These are phyloP conservation scores for Leptodactylus fallax DNA, from an alignment of 2,797 vertebrate genomes.

Conservation along the genomic window DNA sequence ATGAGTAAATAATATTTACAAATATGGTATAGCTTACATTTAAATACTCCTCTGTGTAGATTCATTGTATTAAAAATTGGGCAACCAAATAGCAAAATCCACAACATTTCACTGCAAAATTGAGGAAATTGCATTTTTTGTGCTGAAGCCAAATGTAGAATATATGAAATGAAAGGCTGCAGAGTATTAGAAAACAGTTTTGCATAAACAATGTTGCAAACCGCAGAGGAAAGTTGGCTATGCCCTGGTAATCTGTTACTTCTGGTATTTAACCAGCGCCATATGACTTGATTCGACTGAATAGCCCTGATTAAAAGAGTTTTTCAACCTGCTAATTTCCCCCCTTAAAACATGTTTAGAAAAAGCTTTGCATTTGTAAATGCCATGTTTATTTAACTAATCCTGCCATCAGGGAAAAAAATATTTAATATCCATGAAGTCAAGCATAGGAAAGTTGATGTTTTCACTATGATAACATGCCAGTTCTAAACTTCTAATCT, in stretches of 20 bases:
- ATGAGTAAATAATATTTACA: conserved; percentile 37
- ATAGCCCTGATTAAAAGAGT: conserved; percentile 66
- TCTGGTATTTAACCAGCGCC: conserved; percentile 66
- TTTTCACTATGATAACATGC: conserved; percentile 65
- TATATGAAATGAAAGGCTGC: conserved; percentile 57
- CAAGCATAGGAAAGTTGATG: conserved; percentile 65
- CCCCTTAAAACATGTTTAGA: conserved; percentile 66
- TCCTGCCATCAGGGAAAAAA: conserved; percentile 59
- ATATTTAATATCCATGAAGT: conserved; percentile 64
- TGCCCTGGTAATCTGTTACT: conserved; percentile 64
- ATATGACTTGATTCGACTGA: conserved; percentile 68
- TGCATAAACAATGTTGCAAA: conserved; percentile 62
- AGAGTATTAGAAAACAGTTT: conserved; percentile 66
- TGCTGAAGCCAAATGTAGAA: conserved; percentile 51
- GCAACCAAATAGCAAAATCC: conserved; percentile 34
- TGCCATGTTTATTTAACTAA: conserved; percentile 68
- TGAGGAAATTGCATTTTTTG: conserved; percentile 65
- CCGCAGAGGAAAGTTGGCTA: conserved; percentile 62
- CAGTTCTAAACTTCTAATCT: conserved; percentile 51
- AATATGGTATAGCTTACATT: not conserved
- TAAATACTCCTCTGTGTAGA: conserved; percentile 8
- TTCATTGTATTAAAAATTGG: conserved; percentile 10
- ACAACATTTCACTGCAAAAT: conserved; percentile 44
- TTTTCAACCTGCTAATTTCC: conserved; percentile 67
- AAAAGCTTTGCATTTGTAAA: conserved; percentile 60